Evolutionary conservation across 2,888 invertebrate species (phyloP).

Genomic region (Allacma fusca): DNA sequence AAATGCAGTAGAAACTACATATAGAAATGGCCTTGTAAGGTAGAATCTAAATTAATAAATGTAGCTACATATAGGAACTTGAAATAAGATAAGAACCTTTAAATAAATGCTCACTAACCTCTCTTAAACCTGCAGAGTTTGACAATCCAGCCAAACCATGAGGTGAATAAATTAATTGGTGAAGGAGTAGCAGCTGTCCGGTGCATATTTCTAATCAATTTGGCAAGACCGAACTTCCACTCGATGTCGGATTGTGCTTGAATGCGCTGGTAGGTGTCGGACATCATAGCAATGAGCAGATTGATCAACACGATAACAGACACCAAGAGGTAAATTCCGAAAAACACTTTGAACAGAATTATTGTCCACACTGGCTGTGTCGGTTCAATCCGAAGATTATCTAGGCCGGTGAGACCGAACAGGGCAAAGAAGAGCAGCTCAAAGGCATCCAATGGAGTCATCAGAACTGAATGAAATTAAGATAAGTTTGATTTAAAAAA

Average conservation of each 20-base stretch:
- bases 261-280: constrained; percentile 98
- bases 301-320: constrained; percentile 98
- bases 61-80: no score
- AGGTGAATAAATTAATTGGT: constrained; percentile 95
- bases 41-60: no score
- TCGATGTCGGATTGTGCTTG: constrained; percentile 99
- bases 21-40: no score
- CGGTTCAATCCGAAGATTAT: constrained; percentile 71
- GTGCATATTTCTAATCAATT: constrained; percentile 98
- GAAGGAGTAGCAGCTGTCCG: constrained; percentile 95
- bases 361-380: constrained; percentile 81
- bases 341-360: constrained; percentile 87
- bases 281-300: constrained; percentile 99
- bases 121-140: constrained; percentile 74
- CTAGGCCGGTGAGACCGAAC: constrained; percentile 91
- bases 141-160: constrained; percentile 87
- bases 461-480: constrained; percentile 77
- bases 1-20: no score
- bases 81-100: no score
- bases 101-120: constrained; percentile 31
- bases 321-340: constrained; percentile 97
- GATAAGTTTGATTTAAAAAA: background rate
- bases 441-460: constrained; percentile 90
- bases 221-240: constrained; percentile 99
- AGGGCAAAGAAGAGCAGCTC: constrained; percentile 98